These are phyloP conservation scores for Halichoerus grypus DNA, from an alignment of 2,113 vertebrate species.

Conservation along the genomic window DNA sequence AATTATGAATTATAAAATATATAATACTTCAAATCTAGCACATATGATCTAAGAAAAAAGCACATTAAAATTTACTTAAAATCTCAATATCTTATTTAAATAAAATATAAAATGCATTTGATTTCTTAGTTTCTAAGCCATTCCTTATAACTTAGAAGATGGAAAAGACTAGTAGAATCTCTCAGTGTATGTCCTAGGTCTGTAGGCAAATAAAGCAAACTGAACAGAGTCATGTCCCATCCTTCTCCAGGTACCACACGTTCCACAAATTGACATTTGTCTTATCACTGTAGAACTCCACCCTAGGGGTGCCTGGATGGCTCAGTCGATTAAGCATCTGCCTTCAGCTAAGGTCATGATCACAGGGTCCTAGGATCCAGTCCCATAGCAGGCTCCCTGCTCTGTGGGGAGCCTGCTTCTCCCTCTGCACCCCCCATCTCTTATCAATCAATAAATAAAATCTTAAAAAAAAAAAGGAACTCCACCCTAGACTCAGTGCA, in stretches of 20 bases:
- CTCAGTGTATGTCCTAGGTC: not conserved
- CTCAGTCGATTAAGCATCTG: too few relatives aligned
- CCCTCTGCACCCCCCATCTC: too few relatives aligned
- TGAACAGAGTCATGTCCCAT: slow-evolving; percentile 28
- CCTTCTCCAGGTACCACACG: slow-evolving; percentile 67
- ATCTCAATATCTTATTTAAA: not conserved
- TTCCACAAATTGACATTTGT: slow-evolving; percentile 72
- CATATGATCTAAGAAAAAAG: not conserved
- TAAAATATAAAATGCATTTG: not conserved
- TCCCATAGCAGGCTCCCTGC: too few relatives aligned
- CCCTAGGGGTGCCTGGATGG: too few relatives aligned
- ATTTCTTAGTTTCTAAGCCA: not conserved
- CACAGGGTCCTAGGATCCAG: too few relatives aligned
- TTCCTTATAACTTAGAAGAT: not conserved
- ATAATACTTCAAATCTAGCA: not conserved
- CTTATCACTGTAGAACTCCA: slow-evolving; percentile 71
- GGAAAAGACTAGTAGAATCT: not conserved
- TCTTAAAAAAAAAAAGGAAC: too few relatives aligned
- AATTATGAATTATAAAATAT: not conserved
- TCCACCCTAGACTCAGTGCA: not conserved
- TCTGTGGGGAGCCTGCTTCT: too few relatives aligned
- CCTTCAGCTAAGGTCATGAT: too few relatives aligned
- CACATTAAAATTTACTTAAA: not conserved
- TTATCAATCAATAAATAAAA: too few relatives aligned
- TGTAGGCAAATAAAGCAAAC: not conserved